These are phyloP conservation scores for Enteromius viviparus DNA, from an alignment of 2,797 vertebrate genomes.

Conservation along the genomic window DNA sequence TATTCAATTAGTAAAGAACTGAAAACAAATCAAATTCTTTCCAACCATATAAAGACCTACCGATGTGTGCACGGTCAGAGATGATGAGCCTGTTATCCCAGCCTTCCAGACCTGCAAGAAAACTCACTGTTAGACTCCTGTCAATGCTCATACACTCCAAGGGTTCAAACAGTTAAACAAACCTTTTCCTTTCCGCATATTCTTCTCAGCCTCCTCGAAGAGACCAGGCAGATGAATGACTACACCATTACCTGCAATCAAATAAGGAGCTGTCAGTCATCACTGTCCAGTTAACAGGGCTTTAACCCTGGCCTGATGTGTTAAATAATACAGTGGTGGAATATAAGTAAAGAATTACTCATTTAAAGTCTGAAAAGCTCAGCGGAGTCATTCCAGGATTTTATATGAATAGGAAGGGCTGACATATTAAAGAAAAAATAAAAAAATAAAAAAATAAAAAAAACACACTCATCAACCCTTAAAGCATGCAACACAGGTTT, in stretches of 20 bases:
- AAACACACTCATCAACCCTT: neutral
- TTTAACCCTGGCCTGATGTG: neutral
- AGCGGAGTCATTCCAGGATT: neutral
- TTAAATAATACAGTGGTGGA: conserved; percentile 8
- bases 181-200: conserved; percentile 93
- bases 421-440: neutral
- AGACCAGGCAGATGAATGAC: conserved; percentile 97
- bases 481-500: neutral
- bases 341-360: neutral
- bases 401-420: neutral
- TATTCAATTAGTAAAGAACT: neutral
- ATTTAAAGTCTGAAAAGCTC: neutral
- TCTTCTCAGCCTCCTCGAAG: conserved; percentile 97
- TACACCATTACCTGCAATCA: conserved; percentile 89
- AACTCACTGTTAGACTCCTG: conserved; percentile 26
- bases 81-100: conserved; percentile 96
- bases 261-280: neutral
- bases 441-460: too few relatives aligned
- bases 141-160: neutral
- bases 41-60: conserved; percentile 75
- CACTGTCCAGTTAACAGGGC: neutral
- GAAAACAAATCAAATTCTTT: neutral
- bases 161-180: conserved; percentile 54
- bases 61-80: conserved; percentile 97
- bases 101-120: conserved; percentile 86